Percentiles rank a stretch among this genome's conserved stretches.
phyloP scores from a whole-genome alignment of 64 coral and sea anemone genomes.

The Hydrozoanthus tunicans region DNA sequence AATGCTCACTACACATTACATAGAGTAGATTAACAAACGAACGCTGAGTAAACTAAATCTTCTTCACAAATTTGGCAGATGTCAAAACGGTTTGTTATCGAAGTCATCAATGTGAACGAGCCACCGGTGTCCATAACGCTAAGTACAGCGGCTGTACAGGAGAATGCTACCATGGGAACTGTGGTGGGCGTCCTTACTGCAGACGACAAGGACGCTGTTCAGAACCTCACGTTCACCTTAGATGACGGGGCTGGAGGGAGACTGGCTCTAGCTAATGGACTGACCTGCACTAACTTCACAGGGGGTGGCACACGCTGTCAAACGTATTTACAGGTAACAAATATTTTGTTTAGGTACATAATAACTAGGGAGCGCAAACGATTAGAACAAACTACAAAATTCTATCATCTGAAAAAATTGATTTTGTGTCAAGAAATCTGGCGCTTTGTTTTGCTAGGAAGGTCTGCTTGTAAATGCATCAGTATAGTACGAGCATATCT shows the following conservation, averaged over 20 bases:
- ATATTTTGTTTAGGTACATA: neutral
- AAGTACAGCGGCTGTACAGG: conserved; percentile 44
- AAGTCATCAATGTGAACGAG: conserved; percentile 81
- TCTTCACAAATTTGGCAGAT: conserved; percentile 39
- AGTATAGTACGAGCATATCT: too few species aligned
- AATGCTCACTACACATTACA: too few species aligned
- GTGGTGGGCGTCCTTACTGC: conserved; percentile 58
- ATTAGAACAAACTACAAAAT: neutral
- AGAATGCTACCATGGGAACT: conserved; percentile 45
- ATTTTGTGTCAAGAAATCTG: too few species aligned
- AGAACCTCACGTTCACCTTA: conserved; percentile 67
- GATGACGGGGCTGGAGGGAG: conserved; percentile 61
- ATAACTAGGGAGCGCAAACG: neutral
- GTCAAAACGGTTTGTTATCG: conserved; percentile 67
- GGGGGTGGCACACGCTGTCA: conserved; percentile 39
- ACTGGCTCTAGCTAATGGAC: conserved; percentile 47
- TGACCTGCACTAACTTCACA: neutral
- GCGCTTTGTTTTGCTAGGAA: too few species aligned
- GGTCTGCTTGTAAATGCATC: too few species aligned
- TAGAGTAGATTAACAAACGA: too few species aligned
- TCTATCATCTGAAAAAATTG: too few species aligned
- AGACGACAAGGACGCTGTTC: conserved; percentile 54
- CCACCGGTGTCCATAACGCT: conserved; percentile 71
- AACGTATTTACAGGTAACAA: conserved; percentile 23
- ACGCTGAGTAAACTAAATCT: too few species aligned